Base-by-base conservation (phyloP, 2,797 vertebrate species). In the Phyllotis vaccarum region DNA sequence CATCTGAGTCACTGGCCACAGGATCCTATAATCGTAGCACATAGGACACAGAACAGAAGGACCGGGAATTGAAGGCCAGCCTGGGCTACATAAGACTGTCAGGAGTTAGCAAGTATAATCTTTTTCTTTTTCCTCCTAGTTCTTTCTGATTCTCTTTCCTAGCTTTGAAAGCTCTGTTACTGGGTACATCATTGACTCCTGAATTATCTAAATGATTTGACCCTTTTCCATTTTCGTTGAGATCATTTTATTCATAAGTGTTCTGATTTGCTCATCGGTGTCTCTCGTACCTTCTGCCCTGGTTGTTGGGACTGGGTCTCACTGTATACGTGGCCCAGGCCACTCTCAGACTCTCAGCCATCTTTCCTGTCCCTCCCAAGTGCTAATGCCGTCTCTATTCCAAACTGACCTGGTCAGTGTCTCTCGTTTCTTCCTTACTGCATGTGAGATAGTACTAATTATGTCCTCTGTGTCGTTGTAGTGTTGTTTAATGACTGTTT, bases 401-500 rank as follows among this genome's bases (percentile, higher is more conserved):
- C 80, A 74, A 12, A 14, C 72, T 89, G 76, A 70, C 56, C 56
- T 88, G 17, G 17, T 76, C 37, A 54, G 0, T 92, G 37, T 90
- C 66, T 96, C 82, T 86, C 92, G 60, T 78, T 52, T 43, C 49
- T 89, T 21, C 80, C 89, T 92, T 29, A 78, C 49, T 37, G 66
- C 64, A 81, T 91, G 68, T 46, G 58, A 86, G 78, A 82, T 64
- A 40, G n/a, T 91, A 66, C 46, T 75, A 49, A 91, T 70, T 95
- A 64, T 58, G 56, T 79, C 74, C 82, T 93, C 83, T 75, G 17
- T 94, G 58, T 95, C 43, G 49, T 85, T 83, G 83, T 91, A 91
- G n/a, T 43, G 24, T 70, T 93, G 82, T 93, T 95, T 54, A 81
- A 0, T 76, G 31, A 74, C 56, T 90, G n/a, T 87, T 82, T 83